phyloP scores from a whole-genome alignment of 1,140 invertebrate genomes.

The Meloidogyne floridensis region DNA sequence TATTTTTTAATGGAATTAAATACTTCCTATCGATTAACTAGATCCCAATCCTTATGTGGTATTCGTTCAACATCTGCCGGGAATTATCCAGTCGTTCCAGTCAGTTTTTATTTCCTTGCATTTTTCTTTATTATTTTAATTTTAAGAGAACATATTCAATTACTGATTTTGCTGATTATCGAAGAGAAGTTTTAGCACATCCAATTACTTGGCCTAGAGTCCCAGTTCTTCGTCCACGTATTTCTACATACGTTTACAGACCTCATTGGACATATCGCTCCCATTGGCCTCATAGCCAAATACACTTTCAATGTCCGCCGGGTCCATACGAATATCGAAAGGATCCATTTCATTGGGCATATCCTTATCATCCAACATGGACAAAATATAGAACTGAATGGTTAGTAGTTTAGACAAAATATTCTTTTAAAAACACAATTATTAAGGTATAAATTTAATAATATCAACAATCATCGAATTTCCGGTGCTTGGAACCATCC shows the following conservation, averaged over 20 bases:
- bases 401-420: background rate
- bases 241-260: slow-evolving; percentile 20
- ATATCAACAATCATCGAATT: slow-evolving; percentile 19
- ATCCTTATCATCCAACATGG: slow-evolving; percentile 22
- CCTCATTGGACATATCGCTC: slow-evolving; percentile 32
- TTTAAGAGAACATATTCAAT: slow-evolving; percentile 29
- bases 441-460: slow-evolving; percentile 20
- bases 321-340: slow-evolving; percentile 19
- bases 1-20: slow-evolving; percentile 10
- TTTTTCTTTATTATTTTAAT: background rate
- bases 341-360: slow-evolving; percentile 32
- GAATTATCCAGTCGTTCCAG: slow-evolving; percentile 30
- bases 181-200: slow-evolving; percentile 20
- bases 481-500: slow-evolving; percentile 25
- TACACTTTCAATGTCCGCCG: slow-evolving; percentile 17
- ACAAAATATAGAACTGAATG: slow-evolving; percentile 31
- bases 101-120: background rate
- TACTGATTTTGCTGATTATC: slow-evolving; percentile 23
- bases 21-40: slow-evolving; percentile 21
- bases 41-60: slow-evolving; percentile 23
- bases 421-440: background rate
- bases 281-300: slow-evolving; percentile 21
- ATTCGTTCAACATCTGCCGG: slow-evolving; percentile 29
- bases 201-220: slow-evolving; percentile 28
- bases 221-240: slow-evolving; percentile 1